A percentile compares a stretch with the other conserved stretches of the same genome.
Evolutionary conservation across 2,113 vertebrate species (phyloP).

Genomic region (Ictalurus punctatus): DNA sequence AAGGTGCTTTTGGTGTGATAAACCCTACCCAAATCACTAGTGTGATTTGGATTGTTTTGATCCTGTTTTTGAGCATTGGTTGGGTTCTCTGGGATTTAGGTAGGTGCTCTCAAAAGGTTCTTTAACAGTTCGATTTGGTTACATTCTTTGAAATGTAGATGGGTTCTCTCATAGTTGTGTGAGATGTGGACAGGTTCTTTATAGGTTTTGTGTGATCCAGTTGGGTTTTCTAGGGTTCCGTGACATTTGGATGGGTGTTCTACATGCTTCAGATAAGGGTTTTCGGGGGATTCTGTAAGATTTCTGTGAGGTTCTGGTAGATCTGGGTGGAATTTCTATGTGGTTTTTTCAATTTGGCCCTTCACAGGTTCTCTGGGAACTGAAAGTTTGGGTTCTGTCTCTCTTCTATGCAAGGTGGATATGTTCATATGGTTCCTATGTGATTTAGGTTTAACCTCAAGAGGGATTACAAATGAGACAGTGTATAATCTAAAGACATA

Average conservation of each 20-base stretch:
- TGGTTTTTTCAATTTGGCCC: not conserved
- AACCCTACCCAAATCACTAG: no score
- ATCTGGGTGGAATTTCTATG: not conserved
- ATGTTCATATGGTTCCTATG: not conserved
- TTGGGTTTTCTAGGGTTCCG: not conserved
- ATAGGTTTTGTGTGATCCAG: not conserved
- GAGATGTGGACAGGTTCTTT: not conserved
- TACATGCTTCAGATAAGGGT: not conserved
- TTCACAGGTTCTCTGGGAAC: not conserved
- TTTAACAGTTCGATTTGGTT: not conserved
- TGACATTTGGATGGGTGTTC: not conserved
- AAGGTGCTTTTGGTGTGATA: no score
- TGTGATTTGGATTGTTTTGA: not conserved
- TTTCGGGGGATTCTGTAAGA: not conserved
- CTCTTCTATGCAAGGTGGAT: not conserved
- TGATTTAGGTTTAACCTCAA: not conserved
- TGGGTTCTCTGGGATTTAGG: not conserved
- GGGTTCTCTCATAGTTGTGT: not conserved
- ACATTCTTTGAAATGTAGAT: not conserved
- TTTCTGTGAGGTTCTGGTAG: not conserved
- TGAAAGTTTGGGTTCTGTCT: not conserved
- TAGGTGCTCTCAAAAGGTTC: no score
- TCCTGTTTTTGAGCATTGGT: not conserved
- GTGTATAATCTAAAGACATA: not conserved
- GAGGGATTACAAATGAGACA: not conserved